Evolutionary conservation across 2,797 vertebrate genomes (phyloP), one percentile per base, ranked within the genome.

Genomic region (Myioborus melanocephalus): DNA sequence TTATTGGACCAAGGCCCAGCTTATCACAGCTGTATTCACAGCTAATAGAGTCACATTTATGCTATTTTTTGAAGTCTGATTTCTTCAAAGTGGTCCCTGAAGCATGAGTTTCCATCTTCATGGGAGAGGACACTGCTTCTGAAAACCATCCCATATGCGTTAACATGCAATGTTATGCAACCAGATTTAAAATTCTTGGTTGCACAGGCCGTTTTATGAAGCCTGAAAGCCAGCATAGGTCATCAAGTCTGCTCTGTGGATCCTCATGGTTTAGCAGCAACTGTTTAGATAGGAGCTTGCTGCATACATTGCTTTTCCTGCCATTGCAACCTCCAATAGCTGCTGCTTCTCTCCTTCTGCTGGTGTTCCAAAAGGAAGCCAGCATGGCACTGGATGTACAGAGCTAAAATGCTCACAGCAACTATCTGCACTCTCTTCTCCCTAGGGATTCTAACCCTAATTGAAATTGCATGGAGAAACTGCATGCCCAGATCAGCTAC

Each of bases 81-180:
- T 93, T 89, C 59, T 91, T 91, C 41, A 53, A 87, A 93, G 61
- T 39, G 6, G 22, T 76, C 6, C n/a, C 47, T 59, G 41, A 65
- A 94, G 63, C 43, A 13, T 27, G 44, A 65, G 21, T 57, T 85
- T 69, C 56, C 27, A 14, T 79, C 30, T 76, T 91, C 59, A 32
- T 17, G 26, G 44, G 79, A 85, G 50, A 61, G 43, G 30, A 76
- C 18, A 26, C 9, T 34, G 10, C 41, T 87, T 68, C 50, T 7
- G 1, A 85, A 89, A 93, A 72, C 13, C 15, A 46, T 13, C 6
- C 20, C 11, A 37, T 12, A 5, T 56, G 32, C 12, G 28, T 56
- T 57, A 59, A 66, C 10, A 19, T 47, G 19, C 35, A 19, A 30
- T 49, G 8, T 47, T 70, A 75, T 10, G 3, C 41, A 59, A 37